These are phyloP conservation scores for Myiotriccus ornatus DNA, from an alignment of 2,797 vertebrate species.

Conservation along the genomic window DNA sequence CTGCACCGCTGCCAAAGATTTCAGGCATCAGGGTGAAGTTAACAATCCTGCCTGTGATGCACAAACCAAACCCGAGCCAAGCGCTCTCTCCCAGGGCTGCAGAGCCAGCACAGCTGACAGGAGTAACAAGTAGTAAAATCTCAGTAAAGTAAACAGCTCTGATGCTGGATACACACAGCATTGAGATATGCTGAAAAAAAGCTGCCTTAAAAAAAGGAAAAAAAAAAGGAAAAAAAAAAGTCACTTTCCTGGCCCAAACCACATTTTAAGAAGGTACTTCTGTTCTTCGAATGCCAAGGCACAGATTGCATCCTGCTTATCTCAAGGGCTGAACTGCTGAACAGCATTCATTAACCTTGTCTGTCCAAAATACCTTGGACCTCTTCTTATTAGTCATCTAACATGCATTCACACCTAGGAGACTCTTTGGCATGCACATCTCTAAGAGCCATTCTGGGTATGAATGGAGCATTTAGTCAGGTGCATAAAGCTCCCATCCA, in stretches of 20 bases:
- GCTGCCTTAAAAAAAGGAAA: not conserved
- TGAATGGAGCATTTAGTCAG: constrained; percentile 40
- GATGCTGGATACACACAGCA: not conserved
- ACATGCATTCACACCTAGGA: not conserved
- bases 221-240: not conserved
- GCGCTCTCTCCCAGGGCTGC: not conserved
- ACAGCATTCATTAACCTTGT: not conserved
- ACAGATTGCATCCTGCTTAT: constrained; percentile 22
- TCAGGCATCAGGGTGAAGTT: not conserved
- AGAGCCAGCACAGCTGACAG: constrained; percentile 54
- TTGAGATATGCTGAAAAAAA: constrained; percentile 7
- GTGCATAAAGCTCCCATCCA: constrained; percentile 5
- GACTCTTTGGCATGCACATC: not conserved
- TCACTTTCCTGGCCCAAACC: not conserved
- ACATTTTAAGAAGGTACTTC: not conserved
- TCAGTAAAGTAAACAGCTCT: constrained; percentile 34
- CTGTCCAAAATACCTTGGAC: not conserved
- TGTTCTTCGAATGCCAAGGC: not conserved
- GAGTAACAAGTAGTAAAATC: constrained; percentile 61
- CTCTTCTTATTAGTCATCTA: not conserved
- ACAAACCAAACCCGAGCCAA: not conserved
- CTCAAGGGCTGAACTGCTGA: constrained; percentile 16
- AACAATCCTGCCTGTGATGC: constrained; percentile 15
- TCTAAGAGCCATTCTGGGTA: not conserved
- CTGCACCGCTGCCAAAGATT: not conserved